Conservation (phyloP, 2,797 vertebrate genomes). For the Coendou prehensilis region DNA sequence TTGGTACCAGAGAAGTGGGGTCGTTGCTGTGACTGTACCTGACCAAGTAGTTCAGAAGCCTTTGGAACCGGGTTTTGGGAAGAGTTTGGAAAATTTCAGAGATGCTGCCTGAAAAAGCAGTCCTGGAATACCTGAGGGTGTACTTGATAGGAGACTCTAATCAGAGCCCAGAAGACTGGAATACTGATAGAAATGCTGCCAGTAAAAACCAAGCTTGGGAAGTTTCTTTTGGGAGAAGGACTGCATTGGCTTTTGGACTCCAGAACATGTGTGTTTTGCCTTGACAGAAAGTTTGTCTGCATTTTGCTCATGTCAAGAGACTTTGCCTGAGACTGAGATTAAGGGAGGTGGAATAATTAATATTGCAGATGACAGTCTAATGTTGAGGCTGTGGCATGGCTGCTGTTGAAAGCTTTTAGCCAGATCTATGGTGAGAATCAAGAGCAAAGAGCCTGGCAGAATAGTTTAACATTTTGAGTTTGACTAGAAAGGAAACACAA, state of each 20-base stretch:
- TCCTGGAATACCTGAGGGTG: not conserved
- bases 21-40: not conserved
- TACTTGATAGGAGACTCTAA: not conserved
- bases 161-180: not conserved
- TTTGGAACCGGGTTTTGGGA: not conserved
- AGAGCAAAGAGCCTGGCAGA: not conserved
- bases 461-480: not conserved
- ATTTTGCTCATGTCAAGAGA: not conserved
- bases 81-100: not conserved
- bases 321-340: not conserved
- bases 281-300: not conserved
- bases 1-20: not conserved
- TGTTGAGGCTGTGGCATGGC: not conserved
- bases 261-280: not conserved
- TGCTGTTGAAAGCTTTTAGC: not conserved
- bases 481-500: not conserved
- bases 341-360: not conserved
- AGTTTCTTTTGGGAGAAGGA: not conserved
- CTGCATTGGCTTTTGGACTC: not conserved
- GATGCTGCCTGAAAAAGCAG: not conserved
- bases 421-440: not conserved
- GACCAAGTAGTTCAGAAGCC: not conserved
- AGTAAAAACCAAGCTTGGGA: not conserved
- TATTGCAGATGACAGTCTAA: not conserved
- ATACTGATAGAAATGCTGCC: not conserved